These are phyloP conservation scores for Forbesichthys papilliferus DNA, from an alignment of 2,113 vertebrate genomes.

Conservation along the genomic window DNA sequence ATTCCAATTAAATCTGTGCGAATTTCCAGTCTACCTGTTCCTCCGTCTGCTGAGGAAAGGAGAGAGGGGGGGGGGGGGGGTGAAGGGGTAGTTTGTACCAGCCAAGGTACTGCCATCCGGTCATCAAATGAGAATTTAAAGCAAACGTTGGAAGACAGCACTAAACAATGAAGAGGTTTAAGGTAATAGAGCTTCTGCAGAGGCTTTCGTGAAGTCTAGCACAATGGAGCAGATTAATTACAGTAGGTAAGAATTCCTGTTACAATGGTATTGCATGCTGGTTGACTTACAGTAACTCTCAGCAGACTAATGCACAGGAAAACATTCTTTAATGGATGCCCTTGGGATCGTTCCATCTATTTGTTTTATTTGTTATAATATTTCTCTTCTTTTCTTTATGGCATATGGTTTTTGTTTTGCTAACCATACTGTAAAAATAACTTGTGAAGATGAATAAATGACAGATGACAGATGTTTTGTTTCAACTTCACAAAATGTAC, in stretches of 20 bases:
- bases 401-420: conserved; percentile 62
- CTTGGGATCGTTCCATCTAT: conserved; percentile 67
- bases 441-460: too few relatives aligned
- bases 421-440: too few relatives aligned
- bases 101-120: conserved; percentile 44
- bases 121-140: conserved; percentile 48
- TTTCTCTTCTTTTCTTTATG: conserved; percentile 55
- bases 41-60: conserved; percentile 27
- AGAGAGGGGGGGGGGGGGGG: not conserved
- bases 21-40: conserved; percentile 52
- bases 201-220: conserved; percentile 3
- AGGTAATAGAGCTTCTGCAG: conserved; percentile 23
- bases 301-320: conserved; percentile 78
- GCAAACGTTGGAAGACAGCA: conserved; percentile 33
- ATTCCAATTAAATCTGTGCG: conserved; percentile 78
- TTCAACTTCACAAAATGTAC: too few relatives aligned
- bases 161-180: not conserved
- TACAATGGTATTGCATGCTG: too few relatives aligned
- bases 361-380: conserved; percentile 77
- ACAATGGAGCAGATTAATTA: conserved; percentile 6
- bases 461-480: too few relatives aligned
- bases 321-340: conserved; percentile 83
- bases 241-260: too few relatives aligned
- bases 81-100: conserved; percentile 54
- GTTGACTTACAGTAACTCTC: conserved; percentile 53